phyloP scores from a whole-genome alignment of 2,113 vertebrate species.

The Oryctolagus cuniculus region DNA sequence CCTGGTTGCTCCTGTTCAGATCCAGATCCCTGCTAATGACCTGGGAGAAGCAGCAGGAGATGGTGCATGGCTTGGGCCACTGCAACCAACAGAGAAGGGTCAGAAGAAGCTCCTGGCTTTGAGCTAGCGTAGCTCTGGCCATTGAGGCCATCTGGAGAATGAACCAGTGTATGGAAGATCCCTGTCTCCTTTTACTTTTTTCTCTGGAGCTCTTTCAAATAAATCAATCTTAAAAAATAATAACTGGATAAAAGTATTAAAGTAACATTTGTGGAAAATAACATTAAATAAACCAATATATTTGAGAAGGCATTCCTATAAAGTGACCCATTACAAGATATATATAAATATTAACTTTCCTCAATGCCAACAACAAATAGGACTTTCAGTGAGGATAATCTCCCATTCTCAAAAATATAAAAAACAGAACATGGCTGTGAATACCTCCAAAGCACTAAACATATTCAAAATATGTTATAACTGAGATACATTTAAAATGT shows the following conservation, averaged over 20 bases:
- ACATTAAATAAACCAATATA: constrained; percentile 31
- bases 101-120: no score
- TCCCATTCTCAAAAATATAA: background rate
- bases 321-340: background rate
- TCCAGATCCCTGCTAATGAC: no score
- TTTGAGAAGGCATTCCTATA: background rate
- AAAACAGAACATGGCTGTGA: background rate
- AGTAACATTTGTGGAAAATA: background rate
- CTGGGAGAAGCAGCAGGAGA: no score
- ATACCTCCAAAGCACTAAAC: background rate
- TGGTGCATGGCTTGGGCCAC: no score
- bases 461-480: background rate
- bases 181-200: no score
- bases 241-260: background rate
- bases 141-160: no score
- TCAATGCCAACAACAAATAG: background rate
- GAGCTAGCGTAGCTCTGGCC: no score
- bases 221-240: no score
- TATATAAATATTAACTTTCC: background rate
- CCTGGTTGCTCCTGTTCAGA: no score
- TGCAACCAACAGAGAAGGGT: no score
- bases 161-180: no score
- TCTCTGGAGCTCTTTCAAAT: no score
- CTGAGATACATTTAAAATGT: background rate
- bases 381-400: background rate